Percentiles rank a stretch among this genome's conserved stretches.
These are phyloP conservation scores for Calliopum simillimum DNA, from an alignment of 2,888 invertebrate genomes.

Conservation along the genomic window DNA sequence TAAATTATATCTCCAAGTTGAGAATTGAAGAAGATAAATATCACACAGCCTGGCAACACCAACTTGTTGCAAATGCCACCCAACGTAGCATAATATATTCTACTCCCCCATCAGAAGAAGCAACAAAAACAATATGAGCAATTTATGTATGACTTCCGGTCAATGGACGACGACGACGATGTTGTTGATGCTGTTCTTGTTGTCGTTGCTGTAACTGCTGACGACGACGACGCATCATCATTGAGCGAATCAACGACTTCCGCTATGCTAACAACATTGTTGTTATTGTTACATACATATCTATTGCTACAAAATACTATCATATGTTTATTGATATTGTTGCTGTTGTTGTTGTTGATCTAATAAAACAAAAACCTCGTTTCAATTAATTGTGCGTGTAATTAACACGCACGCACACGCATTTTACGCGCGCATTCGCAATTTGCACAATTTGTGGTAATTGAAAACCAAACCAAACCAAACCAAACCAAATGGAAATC, in stretches of 20 bases:
- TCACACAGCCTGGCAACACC: too few species aligned
- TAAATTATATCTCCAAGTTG: too few species aligned
- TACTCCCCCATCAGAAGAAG: background rate
- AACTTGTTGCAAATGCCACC: too few species aligned
- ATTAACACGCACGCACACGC: constrained; percentile 17
- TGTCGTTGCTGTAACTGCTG: constrained; percentile 25
- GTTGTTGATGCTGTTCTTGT: constrained; percentile 24
- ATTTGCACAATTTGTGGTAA: constrained; percentile 2
- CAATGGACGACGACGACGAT: constrained; percentile 26
- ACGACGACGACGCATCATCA: constrained; percentile 13
- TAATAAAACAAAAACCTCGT: constrained; percentile 14
- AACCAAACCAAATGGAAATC: constrained; percentile 29
- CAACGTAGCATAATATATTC: too few species aligned
- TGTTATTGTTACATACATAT: constrained; percentile 18
- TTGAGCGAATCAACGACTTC: constrained; percentile 33
- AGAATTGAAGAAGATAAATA: too few species aligned
- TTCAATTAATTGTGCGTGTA: constrained; percentile 25
- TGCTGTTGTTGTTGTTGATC: constrained; percentile 4
- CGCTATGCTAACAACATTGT: constrained; percentile 27
- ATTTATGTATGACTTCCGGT: constrained; percentile 26
- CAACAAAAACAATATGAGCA: background rate
- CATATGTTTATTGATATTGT: constrained; percentile 9
- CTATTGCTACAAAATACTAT: constrained; percentile 38
- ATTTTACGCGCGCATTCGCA: constrained; percentile 3
- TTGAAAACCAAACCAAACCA: constrained; percentile 35